phyloP scores from a whole-genome alignment of 2,888 invertebrate species.

The Drosophila conformis region DNA sequence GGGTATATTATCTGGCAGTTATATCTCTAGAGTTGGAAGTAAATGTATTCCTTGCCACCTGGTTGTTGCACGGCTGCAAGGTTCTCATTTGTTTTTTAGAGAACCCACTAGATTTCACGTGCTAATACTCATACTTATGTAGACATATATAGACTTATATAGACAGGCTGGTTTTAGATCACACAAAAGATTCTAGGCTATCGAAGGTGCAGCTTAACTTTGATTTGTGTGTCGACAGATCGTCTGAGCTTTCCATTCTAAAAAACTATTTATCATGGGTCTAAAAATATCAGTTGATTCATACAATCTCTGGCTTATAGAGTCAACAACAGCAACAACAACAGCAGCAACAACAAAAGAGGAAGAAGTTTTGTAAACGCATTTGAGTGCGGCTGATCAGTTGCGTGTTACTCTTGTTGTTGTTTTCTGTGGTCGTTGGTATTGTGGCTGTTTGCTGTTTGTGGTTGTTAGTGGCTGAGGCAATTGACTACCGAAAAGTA shows the following conservation, averaged over 20 bases:
- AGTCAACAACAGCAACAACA: slow-evolving; percentile 32
- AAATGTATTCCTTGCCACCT: background rate
- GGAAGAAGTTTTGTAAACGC: slow-evolving; percentile 65
- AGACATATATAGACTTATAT: background rate
- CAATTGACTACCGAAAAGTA: slow-evolving; percentile 81
- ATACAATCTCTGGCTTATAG: slow-evolving; percentile 25
- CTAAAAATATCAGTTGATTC: slow-evolving; percentile 70
- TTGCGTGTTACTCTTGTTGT: slow-evolving; percentile 24
- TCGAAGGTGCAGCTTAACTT: background rate
- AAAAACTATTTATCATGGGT: slow-evolving; percentile 37
- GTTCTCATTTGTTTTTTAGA: background rate
- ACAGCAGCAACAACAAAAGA: slow-evolving; percentile 22
- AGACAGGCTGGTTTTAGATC: background rate
- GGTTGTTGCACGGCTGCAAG: background rate
- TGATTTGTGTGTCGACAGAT: slow-evolving; percentile 35
- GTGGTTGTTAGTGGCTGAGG: slow-evolving; percentile 38
- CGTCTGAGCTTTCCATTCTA: slow-evolving; percentile 68
- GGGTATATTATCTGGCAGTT: background rate
- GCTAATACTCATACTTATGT: background rate
- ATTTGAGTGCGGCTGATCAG: slow-evolving; percentile 39
- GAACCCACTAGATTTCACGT: background rate
- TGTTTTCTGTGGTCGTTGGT: slow-evolving; percentile 6
- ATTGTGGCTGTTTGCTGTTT: slow-evolving; percentile 13
- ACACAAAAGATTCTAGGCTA: background rate
- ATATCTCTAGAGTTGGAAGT: background rate